Base-by-base conservation (phyloP, 2,888 invertebrate genomes). In the Tipula unca region DNA sequence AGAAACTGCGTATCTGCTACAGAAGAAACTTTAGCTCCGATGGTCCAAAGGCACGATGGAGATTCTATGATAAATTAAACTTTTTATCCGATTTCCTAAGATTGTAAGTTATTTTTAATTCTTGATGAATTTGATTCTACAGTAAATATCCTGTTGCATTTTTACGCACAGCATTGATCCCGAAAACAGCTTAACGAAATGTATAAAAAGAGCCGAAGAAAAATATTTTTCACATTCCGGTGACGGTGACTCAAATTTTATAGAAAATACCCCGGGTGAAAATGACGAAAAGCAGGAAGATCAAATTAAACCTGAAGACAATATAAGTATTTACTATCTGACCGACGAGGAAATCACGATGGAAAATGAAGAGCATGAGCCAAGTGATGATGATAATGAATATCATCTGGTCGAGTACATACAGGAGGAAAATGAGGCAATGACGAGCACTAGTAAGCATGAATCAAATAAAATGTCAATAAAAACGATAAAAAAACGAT, bases 151-250 rank as follows among this genome's bases (percentile, higher is more conserved):
- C 4, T 83, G 8, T 83, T 8, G 17, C 17, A 32, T 48, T 48
- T 39, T 32, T 32, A 32, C 32, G 4, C 6, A 17, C 35, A 83
- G 83, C 10, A 83, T 83, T 32, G 35, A 83, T 32, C 83, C 83
- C n/a, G 83, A 83, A 6, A 83, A 83, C 35, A 83, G 83, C n/a
- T 17, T 83, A 17, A 4, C 29, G 14, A 83, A 32, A n/a, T 83
- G 83, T n/a, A 83, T 83, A 32, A 83, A 83, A 32, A 32, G 83
- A n/a, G 83, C 83, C 8, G 32, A 83, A 83, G 83, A 83, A 32
- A 83, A 83, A 32, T 32, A n/a, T n/a, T 69, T 20, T 69, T 25
- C 25, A 20, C 25, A 69, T 13, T 0, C 83, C 4, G 32, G 2
- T 17, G 83, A 83, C 4, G 32, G 2, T 17, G 83, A 83, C 13